A percentile compares a stretch with the other conserved stretches of the same genome.
Evolutionary conservation across 2,888 invertebrate genomes (phyloP).

Genomic region (Drosophila mercatorum): DNA sequence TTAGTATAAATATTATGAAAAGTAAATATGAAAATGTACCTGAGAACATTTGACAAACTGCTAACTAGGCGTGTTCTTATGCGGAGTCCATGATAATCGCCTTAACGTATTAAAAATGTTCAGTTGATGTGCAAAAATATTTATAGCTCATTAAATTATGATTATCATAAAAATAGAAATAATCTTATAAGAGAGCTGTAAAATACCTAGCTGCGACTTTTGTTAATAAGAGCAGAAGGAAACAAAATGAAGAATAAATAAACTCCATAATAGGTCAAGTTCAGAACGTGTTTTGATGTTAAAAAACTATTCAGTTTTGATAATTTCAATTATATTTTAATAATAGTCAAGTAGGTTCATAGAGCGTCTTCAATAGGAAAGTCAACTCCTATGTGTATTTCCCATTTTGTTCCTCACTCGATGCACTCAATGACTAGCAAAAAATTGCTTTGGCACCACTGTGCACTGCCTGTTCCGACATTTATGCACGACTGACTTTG

Average conservation of each 20-base stretch:
- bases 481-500: conserved; percentile 81
- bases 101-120: conserved; percentile 25
- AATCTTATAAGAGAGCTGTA: neutral
- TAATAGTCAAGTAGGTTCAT: too few relatives aligned
- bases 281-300: neutral
- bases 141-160: neutral
- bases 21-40: neutral
- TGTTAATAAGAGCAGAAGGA: neutral
- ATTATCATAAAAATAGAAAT: conserved; percentile 24
- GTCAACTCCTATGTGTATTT: neutral
- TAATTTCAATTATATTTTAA: too few relatives aligned
- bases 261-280: neutral
- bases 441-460: conserved; percentile 46
- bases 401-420: neutral
- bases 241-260: neutral
- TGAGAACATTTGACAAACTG: neutral
- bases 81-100: conserved; percentile 14
- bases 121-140: conserved; percentile 3
- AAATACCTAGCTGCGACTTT: neutral
- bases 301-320: too few relatives aligned
- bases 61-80: neutral
- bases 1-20: conserved; percentile 8
- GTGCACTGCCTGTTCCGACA: conserved; percentile 71
- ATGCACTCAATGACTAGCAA: neutral
- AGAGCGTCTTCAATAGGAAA: too few relatives aligned